Conservation (phyloP, 2,113 vertebrate species). For the Argyrosomus japonicus region DNA sequence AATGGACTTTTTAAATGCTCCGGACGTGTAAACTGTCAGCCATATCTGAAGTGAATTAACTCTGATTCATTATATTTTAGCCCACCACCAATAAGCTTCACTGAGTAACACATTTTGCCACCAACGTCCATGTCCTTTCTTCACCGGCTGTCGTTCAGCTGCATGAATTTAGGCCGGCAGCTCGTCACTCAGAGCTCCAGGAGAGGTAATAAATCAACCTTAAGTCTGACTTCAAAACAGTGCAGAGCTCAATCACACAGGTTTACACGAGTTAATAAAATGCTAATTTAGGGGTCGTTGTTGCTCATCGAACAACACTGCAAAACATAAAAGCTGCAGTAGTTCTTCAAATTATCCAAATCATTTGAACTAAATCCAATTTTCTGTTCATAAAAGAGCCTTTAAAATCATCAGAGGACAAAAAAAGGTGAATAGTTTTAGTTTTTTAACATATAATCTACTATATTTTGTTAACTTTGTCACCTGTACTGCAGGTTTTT, state of each 20-base stretch:
- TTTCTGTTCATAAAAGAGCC: not conserved
- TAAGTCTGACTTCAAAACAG: not conserved
- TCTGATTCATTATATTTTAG: too few species aligned
- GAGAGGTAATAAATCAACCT: too few species aligned
- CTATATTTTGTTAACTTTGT: too few species aligned
- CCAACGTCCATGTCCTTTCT: not conserved
- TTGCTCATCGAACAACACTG: not conserved
- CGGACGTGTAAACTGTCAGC: too few species aligned
- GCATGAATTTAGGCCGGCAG: not conserved
- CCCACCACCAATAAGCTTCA: too few species aligned
- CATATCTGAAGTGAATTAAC: too few species aligned
- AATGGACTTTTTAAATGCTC: too few species aligned
- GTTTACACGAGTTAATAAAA: not conserved
- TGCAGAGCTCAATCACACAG: not conserved
- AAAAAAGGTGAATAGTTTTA: too few species aligned
- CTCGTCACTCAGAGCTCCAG: too few species aligned
- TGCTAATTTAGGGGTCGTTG: accelerated
- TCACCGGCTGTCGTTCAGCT: not conserved
- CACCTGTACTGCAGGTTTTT: not conserved
- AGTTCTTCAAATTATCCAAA: not conserved
- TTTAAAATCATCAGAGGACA: not conserved
- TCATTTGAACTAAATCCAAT: not conserved
- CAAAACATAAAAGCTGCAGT: not conserved
- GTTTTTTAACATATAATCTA: not conserved
- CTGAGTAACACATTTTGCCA: too few species aligned